A percentile compares a stretch with the other conserved stretches of the same genome.
These are phyloP conservation scores for Drosophila rhopaloa DNA, from an alignment of 1,140 invertebrate species.

Conservation along the genomic window DNA sequence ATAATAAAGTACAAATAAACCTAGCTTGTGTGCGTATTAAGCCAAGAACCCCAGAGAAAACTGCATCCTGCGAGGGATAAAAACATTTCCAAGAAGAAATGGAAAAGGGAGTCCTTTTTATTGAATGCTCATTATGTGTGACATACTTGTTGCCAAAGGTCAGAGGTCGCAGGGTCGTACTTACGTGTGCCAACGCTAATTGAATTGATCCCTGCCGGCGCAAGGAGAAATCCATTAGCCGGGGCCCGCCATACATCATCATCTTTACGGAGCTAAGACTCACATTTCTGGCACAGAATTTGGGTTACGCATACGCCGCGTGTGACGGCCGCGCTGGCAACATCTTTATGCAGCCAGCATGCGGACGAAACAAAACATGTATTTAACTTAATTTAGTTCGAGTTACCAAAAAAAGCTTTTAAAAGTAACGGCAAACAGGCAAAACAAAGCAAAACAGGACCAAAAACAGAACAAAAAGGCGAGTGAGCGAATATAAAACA, in stretches of 20 bases:
- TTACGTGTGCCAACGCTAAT: constrained; percentile 38
- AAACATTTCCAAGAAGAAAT: too few relatives aligned
- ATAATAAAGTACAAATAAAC: too few relatives aligned
- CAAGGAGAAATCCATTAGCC: constrained; percentile 28
- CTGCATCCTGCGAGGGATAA: too few relatives aligned
- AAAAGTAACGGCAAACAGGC: constrained; percentile 63
- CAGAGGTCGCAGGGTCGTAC: constrained; percentile 18
- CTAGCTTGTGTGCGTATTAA: too few relatives aligned
- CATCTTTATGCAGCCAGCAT: constrained; percentile 27
- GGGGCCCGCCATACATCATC: constrained; percentile 15
- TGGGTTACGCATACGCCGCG: constrained; percentile 50
- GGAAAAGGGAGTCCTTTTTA: constrained; percentile 7
- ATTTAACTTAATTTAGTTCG: constrained; percentile 79
- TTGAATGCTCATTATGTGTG: constrained; percentile 44
- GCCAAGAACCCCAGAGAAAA: not conserved
- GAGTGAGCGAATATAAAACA: constrained; percentile 20
- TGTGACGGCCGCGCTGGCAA: constrained; percentile 5
- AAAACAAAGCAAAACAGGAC: constrained; percentile 17
- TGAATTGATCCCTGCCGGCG: constrained; percentile 28
- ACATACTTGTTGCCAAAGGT: constrained; percentile 32
- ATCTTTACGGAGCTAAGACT: constrained; percentile 5
- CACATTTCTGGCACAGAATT: not conserved
- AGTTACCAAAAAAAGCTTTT: constrained; percentile 83
- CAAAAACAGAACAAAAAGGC: constrained; percentile 1
- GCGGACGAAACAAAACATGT: constrained; percentile 47